Base-by-base conservation (phyloP, 2,113 vertebrate genomes). In the Collichthys lucidus region DNA sequence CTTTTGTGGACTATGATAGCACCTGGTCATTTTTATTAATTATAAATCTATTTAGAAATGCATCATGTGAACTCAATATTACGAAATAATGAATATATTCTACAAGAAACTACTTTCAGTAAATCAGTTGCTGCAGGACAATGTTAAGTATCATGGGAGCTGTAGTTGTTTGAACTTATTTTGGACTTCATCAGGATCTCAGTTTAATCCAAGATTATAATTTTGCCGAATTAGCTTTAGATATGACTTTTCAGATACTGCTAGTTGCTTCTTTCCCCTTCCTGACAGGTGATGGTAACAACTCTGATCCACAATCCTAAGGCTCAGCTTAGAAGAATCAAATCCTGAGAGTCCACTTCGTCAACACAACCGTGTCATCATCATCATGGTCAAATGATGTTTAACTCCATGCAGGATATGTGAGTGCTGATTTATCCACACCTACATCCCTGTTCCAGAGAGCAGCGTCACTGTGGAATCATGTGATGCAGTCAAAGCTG, bases 401-500 rank as follows among this genome's bases (percentile, higher is more conserved):
- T 53, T 17, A 24, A 55, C 20, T 22, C 16, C 14, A 8, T 59
- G 56, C 26, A 59, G 15, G 26, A 59, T 20, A 31, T 35, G 16
- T 17, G 46, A n/a, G 26, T 16, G 29, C 24, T 42, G 57, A 16
- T 69, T 49, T 35, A 68, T 56, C 70, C 16, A 31, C 52, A 77
- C 68, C 2, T 44, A 19, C 6, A 17, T 10, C 11, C 42, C 11
- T 47, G 12, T 53, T 71, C 24, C 82, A 69, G 75, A 63, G 49
- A 79, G 19, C n/a, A 59, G 65, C 60, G 44, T 77, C 26, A 16
- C 9, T 67, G 66, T 49, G 57, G 19, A 57, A 49, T 59, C 31
- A 69, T 60, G 69, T 77, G 50, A 62, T 69, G 47, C 73, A 42
- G 22, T 66, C 60, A 42, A 53, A 66, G 60, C 53, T 44, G 62